Base-by-base conservation (phyloP, 2,888 invertebrate genomes). In the Pammene fasciana region DNA sequence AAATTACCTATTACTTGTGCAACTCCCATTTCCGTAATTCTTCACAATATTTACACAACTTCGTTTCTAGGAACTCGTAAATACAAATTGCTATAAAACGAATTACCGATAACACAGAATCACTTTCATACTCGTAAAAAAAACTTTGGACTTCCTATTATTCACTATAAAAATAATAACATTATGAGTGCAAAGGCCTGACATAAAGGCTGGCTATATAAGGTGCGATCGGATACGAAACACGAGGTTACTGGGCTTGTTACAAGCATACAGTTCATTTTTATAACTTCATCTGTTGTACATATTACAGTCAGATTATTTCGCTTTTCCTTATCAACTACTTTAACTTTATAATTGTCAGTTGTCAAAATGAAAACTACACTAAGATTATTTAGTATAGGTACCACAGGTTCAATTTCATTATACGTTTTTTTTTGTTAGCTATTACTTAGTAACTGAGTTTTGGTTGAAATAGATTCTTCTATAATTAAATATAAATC, bases 231-330 rank as follows among this genome's bases (percentile, higher is more conserved):
- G 72, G 67, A 70, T 71, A 60, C 65, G 50, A 64, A 65, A 52
- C 66, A 65, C 81, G 78, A 85, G 85, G 84, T 80, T 78, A 76
- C 55, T 67, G 55, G 74, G 60, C 65, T 59, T 60, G 41, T 67
- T 70, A 61, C 65, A 68, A 54, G 54, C 26, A 48, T 52, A 57
- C 36, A 41, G 46, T 34, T 60, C 54, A 43, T 34, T 38, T 57
- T 16, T 48, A 50, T 43, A n/a, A 45, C n/a, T 26, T 18, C 18
- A 16, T 54, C 36, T 50, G 26, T 52, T 1, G 26, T 26, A 26
- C 26, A 34, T 34, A 54, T 11, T 54, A 48, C 11, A 8, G 38
- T 26, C 38, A 38, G 9, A 10, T 13, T 11, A 11, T 11, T 43
- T 9, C 43, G 11, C 43, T 11, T 43, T 7, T 38, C 7, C 38